phyloP scores from a whole-genome alignment of 2,797 vertebrate genomes.

The Cottoperca gobio region DNA sequence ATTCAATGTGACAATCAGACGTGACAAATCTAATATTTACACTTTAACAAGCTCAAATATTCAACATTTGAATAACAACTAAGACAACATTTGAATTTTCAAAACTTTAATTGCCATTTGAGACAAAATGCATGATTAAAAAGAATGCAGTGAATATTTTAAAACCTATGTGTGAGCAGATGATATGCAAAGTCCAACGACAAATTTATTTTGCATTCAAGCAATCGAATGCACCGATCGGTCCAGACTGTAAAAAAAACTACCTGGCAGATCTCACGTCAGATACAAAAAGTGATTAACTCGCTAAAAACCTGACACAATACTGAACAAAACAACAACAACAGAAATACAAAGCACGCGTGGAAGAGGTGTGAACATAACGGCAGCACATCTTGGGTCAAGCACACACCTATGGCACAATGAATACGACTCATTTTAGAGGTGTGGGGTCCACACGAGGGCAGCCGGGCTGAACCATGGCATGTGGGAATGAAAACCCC shows the following conservation, averaged over 20 bases:
- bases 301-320: slow-evolving; percentile 43
- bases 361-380: slow-evolving; percentile 13
- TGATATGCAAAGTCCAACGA: slow-evolving; percentile 34
- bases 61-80: slow-evolving; percentile 22
- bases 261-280: slow-evolving; percentile 25
- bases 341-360: slow-evolving; percentile 7
- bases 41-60: background rate
- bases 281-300: slow-evolving; percentile 49
- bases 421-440: slow-evolving; percentile 62
- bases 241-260: slow-evolving; percentile 8
- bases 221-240: slow-evolving; percentile 28
- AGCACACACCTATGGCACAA: slow-evolving; percentile 86
- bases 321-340: slow-evolving; percentile 26
- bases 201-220: slow-evolving; percentile 45
- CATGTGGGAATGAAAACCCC: slow-evolving; percentile 29
- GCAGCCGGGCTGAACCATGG: slow-evolving; percentile 24
- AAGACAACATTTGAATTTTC: slow-evolving; percentile 13
- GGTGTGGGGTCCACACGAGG: slow-evolving; percentile 47
- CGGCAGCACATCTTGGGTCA: slow-evolving; percentile 13
- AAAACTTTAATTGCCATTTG: slow-evolving; percentile 65
- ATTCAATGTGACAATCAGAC: too few relatives aligned
- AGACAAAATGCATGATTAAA: slow-evolving; percentile 57
- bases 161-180: slow-evolving; percentile 32
- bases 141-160: slow-evolving; percentile 18
- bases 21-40: background rate